Evolutionary conservation across 2,113 vertebrate genomes (phyloP).

Genomic region (Corvus cornix): DNA sequence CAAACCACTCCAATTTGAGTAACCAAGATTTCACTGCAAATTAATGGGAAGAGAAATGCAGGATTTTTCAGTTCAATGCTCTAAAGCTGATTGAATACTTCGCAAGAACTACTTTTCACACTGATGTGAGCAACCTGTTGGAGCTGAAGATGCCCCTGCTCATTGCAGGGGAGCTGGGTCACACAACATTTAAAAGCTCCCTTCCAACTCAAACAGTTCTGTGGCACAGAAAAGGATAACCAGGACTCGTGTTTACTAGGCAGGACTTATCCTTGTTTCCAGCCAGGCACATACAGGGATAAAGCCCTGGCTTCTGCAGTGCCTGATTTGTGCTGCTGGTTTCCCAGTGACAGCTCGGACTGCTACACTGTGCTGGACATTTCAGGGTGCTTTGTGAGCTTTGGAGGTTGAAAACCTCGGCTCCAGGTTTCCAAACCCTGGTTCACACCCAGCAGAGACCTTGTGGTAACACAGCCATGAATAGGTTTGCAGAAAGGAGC

Average conservation of each 20-base stretch:
- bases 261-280: neutral
- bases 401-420: neutral
- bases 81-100: neutral
- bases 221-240: neutral
- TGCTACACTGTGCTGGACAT: neutral
- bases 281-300: neutral
- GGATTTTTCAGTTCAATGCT: neutral
- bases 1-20: neutral
- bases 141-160: neutral
- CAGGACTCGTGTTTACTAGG: neutral
- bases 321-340: neutral
- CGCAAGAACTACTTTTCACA: neutral
- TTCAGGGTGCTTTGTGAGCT: neutral
- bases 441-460: neutral
- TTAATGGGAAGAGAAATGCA: neutral
- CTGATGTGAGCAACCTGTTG: neutral
- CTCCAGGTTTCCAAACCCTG: neutral
- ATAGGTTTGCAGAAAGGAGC: neutral
- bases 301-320: neutral
- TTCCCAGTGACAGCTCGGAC: rapidly evolving
- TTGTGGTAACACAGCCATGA: rapidly evolving
- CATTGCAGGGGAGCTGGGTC: neutral
- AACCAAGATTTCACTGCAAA: neutral
- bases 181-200: rapidly evolving
- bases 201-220: neutral